Base-by-base conservation (phyloP, 2,797 vertebrate genomes). In the Tokudaia tokunoshimensis region DNA sequence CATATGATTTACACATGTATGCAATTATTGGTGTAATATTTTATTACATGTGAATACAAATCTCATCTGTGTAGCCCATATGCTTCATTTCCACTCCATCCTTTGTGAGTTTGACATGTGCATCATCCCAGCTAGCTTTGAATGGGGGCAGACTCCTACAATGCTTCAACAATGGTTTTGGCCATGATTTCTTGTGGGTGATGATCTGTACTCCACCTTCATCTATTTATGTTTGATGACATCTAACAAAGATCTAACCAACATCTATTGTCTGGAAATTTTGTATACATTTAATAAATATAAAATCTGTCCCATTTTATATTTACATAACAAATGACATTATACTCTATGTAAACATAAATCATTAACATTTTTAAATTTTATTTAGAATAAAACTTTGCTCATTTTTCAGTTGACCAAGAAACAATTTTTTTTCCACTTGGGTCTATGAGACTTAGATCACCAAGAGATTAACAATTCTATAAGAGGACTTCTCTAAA, bases 341-440 rank as follows among this genome's bases (percentile, higher is more conserved):
- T 92, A 70, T 74, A 80, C 31, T 41, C 26, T 26, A 59, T 15
- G 61, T 74, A 34, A 86, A 55, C 50, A 29, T 11, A 74, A 85
- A 65, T 83, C 63, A 47, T 50, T 92, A 83, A 79, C 4, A 72
- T 37, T 11, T 57, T 12, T 79, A 65, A 94, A 72, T 52, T 67
- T 83, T 2, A 72, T 67, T 81, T 82, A 34, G 82, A 78, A 29
- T 87, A 91, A 61, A 81, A 72, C 82, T 70, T 31, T 96, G 2
- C 44, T 37, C 50, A 20, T 65, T 79, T 92, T 86, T 89, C 3
- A 82, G 6, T 10, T 12, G 67, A 9, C 29, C 85, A 75, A 81
- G n/a, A 83, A 83, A 24, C 6, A 47, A 5, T 72, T 95, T 95
- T 88, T n/a, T 91, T 44, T 91, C 34, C 91, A 19, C 5, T 92